Base-by-base conservation (phyloP, 2,113 vertebrate genomes). In the Ellobius talpinus region DNA sequence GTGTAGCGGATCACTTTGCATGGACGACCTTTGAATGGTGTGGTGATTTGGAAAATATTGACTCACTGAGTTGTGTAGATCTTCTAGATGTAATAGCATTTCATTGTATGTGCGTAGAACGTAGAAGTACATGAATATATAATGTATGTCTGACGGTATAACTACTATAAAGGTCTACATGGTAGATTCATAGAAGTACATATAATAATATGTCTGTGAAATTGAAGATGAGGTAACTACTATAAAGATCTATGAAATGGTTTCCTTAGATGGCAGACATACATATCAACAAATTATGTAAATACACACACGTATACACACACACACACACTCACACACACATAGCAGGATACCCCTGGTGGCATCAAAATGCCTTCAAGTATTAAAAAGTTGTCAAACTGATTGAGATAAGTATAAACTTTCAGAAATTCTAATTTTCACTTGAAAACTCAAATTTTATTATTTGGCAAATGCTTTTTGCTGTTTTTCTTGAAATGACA, bases 351-450 rank as follows among this genome's bases (percentile, higher is more conserved):
- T n/a, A 84, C 1, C 8, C 26, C 4, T 61, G 29, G 90, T 52
- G 17, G 87, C 42, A 92, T 42, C 61, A 65, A 31, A 87, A 92
- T 90, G 65, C 23, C 73, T 76, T 84, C 24, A 42, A 61, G 12
- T 82, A 42, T 82, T 84, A 84, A 61, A 84, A 94, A 26, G 9
- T 21, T 47, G 55, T 85, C 77, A 91, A 55, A 79, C 17, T 95
- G 31, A 70, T 33, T 58, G 55, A 14, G 12, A 29, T 78, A 26
- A 39, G 84, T 58, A 58, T 31, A 39, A 58, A 24, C 50, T 85
- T 85, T 88, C 17, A 90, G 63, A 92, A 79, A 91, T 77, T 77
- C 89, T 94, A 33, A 90, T 94, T 94, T 94, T 89, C 29, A 72
- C 21, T 87, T 94, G 58, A 81, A 78, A 92, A 52, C 1, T 81